Base-by-base conservation (phyloP, 2,113 vertebrate species). In the Seriola quinqueradiata region DNA sequence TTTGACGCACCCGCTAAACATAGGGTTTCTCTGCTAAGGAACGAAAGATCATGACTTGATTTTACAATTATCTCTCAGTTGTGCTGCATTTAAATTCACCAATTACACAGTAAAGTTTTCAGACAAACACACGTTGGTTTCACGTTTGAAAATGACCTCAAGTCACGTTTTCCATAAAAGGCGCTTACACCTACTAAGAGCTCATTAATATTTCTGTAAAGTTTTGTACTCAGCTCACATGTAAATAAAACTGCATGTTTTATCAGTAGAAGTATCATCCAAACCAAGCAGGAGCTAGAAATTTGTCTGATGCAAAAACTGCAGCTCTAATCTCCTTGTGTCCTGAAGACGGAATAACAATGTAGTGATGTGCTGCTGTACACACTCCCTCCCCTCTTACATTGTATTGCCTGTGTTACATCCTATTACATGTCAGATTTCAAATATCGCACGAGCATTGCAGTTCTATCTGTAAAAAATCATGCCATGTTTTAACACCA, bases 381-480 rank as follows among this genome's bases (percentile, higher is more conserved):
- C 73, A 65, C 36, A 46, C n/a, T 77, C 17, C 75, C 13, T 52
- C 52, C 25, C 9, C 19, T 72, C 63, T 34, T 61, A 28, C 32
- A 64, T 42, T 69, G 4, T 32, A 34, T 69, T 70, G 48, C 25
- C 25, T 23, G 10, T 52, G 23, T 67, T 68, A 9, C 11, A 4
- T 32, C n/a, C 10, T 17, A 66, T 77, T n/a, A 50, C 1, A 3
- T 64, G 65, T 25, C 50, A 77, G 42, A 70, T 70, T n/a, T 14
- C 36, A 54, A 70, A 75, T 72, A 65, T 32, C 10, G 50, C 44
- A 77, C 36, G 75, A 23, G 65, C 55, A 64, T 61, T 69, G 63
- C 44, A 67, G 28, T 50, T 59, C 34, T 19, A 11, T 67, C 28
- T 3, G 10, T 50, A 76, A 59, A 59, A n/a, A 17, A 64, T 73